Evolutionary conservation across 2,113 vertebrate genomes (phyloP), one percentile per base, ranked within the genome.

Genomic region (Misgurnus mizolepis): DNA sequence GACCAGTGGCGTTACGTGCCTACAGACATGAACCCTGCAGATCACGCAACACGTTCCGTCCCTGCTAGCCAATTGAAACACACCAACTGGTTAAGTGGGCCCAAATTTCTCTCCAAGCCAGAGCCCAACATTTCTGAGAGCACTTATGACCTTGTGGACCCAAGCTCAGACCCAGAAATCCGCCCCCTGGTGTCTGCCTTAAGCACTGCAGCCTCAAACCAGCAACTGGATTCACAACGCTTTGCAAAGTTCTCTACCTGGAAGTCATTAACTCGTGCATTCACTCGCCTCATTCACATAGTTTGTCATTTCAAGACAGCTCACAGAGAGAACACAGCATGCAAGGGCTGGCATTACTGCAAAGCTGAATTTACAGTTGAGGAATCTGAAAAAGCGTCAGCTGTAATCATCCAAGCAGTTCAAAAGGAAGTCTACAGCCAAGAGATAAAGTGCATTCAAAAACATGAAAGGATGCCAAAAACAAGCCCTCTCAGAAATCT

Each of bases 21-120:
- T 12, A 73, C 53, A 40, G 64, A 79, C 7, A 47, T 70, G 0
- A 83, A 83, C 50, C 81, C 70, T 1, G 81, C 78, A 80, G 74
- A 83, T 67, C 60, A 64, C 45, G 76, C 67, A 6, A 82, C 77
- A 43, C 4, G 53, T 17, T 79, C 22, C 17, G 43, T 85, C 10
- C 9, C 64, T 22, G 70, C 79, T 45, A 27, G 6, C 6, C 60
- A 67, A 2, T 17, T 83, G 0, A 9, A 34, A 10, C 7, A 82
- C 47, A 86, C 79, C 4, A 83, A 50, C 14, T 86, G 84, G 80
- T 41, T 85, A 4, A 61, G 5, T 61, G 78, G 84, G 12, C 82
- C 69, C 7, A 22, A 34, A n/a, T 83, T 83, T 40, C 67, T 85
- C 14, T 4, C 3, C 40, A 45, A 5, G 18, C 45, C 69, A 15